Evolutionary conservation across 53 echinoderm and acorn worm genomes (phyloP), one percentile per base, ranked within the genome.

Genomic region (Arbacia lixula): DNA sequence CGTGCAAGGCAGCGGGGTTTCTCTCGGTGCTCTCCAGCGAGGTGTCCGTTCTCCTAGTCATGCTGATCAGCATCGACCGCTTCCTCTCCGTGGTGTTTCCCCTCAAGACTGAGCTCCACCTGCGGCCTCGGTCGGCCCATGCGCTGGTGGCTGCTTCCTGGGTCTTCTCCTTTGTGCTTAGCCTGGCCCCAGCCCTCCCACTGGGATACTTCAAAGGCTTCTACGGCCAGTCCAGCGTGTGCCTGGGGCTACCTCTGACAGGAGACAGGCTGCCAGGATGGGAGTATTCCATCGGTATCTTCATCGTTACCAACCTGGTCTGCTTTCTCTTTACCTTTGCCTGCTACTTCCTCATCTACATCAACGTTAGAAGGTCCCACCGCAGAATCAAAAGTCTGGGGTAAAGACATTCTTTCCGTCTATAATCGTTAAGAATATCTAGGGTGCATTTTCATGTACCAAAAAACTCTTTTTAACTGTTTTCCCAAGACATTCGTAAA

Each of bases 161-260:
- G 94, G 19, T 81, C 3, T 38, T 83, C 2, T 76, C 86, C 27
- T 52, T 91, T 1, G 21, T 89, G 12, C 61, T 94, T 0, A 91
- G 89, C 53, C 22, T 91, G 28, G 30, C 89, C 2, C 94, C 94
- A 9, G 43, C 86, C 1, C 55, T 94, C 5, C 87, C 89, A 34
- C 62, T 62, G 0, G 84, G 31, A 4, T 94, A 93, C 51, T 98
- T 98, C 52, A 92, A 90, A 0, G 62, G 84, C 0, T 94, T 86
- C 63, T 94, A 94, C 51, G 94, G 91, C 8, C 66, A 76, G 38
- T 86, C 89, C 11, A 84, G 91, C 29, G 94, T 94, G 16, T 94
- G 94, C 52, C 54, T 94, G 14, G 91, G 89, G 9, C 72, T 94
- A 2, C 94, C 91, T 12, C 85, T 94, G 14, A 91, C 94, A 21